phyloP scores from a whole-genome alignment of 2,888 invertebrate species.

The Coelinius sp. region DNA sequence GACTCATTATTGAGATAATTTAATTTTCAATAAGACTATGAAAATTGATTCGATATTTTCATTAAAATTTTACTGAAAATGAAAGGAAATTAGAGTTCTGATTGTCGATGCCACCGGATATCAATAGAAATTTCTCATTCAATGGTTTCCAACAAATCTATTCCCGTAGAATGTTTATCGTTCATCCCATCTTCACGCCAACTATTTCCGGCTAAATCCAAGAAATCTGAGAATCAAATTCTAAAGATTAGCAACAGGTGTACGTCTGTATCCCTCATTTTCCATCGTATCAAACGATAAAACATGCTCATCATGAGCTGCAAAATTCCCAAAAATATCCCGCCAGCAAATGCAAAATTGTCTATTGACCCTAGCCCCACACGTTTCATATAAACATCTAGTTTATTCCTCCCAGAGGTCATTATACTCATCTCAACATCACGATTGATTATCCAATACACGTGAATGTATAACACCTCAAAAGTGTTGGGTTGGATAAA shows the following conservation, averaged over 20 bases:
- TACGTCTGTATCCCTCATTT: neutral
- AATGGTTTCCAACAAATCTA: neutral
- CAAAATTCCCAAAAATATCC: neutral
- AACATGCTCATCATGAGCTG: neutral
- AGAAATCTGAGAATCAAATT: neutral
- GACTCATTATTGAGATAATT: too few relatives aligned
- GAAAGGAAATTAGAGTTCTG: too few relatives aligned
- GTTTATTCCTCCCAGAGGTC: conserved; percentile 29
- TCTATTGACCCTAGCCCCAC: neutral
- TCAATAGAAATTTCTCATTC: too few relatives aligned
- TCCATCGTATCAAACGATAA: neutral
- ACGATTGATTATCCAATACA: conserved; percentile 12
- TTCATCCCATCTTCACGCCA: neutral
- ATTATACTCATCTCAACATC: conserved; percentile 34
- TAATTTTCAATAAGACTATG: too few relatives aligned
- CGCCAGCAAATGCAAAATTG: neutral
- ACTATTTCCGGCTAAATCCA: neutral
- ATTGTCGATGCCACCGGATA: too few relatives aligned
- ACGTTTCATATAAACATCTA: neutral
- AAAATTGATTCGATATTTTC: too few relatives aligned
- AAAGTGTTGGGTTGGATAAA: conserved; percentile 17
- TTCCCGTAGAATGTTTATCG: neutral
- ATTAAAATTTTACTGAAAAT: too few relatives aligned
- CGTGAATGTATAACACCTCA: conserved; percentile 17
- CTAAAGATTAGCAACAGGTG: neutral